Evolutionary conservation across 2,888 invertebrate genomes (phyloP), one percentile per base, ranked within the genome.

Genomic region (Dione vanillae): DNA sequence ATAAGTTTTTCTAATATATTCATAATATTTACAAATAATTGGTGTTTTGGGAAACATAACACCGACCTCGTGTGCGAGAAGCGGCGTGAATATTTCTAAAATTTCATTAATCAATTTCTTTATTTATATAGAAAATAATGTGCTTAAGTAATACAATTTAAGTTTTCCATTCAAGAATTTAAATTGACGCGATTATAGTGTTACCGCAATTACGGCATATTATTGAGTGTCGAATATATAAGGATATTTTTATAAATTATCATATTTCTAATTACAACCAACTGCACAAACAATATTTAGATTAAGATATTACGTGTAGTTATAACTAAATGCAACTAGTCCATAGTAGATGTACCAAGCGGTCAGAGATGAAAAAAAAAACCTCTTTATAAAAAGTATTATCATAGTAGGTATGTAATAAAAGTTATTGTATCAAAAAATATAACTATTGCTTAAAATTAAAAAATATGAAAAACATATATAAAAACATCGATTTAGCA

Each of bases 1-100:
- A 27, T 61, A 16, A 2, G 19, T 7, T 45, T 54, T 9, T 19
- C 12, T 45, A 37, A 35, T 43, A n/a, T 20, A 11, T 52, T 43
- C 9, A 7, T 51, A n/a, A 14, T 43, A 51, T 5, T 51, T 40
- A 49, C 35, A 51, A 61, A 35, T 35, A 51, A 51, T 37, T 37
- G 14, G 14, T 43, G 43, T 67, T 67, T 67, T 51, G 61, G 12
- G 45, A 12, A 43, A 47, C 16, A 61, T 62, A 59, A 69, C 61
- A 16, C 19, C 43, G 43, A 19, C 49, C 54, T 49, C 69, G 49
- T 66, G 62, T 41, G 43, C n/a, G 16, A 43, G 14, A 59, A 69
- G 69, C 67, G 69, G 69, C 58, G 64, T 69, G 64, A 67, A 61
- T 43, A 59, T 41, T 6, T 27, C 43, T 61, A 16, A 45, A 61